Percentiles rank a stretch among this genome's conserved stretches.
Evolutionary conservation across 2,113 vertebrate genomes (phyloP).

Genomic region (Sinosuthora webbiana): DNA sequence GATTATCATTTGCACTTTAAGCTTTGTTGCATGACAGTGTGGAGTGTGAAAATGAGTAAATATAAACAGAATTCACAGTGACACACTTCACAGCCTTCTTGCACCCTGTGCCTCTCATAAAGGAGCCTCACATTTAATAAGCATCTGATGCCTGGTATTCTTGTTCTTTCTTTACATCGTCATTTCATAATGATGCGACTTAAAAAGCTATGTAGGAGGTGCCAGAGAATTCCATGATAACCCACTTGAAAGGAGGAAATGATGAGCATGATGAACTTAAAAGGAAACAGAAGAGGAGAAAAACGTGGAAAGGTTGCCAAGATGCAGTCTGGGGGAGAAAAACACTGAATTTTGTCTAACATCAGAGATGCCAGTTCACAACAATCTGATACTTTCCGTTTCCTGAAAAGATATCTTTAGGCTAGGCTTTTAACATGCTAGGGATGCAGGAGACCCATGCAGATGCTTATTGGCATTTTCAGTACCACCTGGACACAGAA

Average conservation of each 20-base stretch:
- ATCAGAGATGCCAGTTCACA: neutral
- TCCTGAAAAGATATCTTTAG: neutral
- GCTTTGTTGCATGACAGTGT: neutral
- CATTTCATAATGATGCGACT: neutral
- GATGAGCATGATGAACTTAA: neutral
- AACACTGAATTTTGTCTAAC: neutral
- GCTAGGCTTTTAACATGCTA: neutral
- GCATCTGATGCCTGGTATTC: neutral
- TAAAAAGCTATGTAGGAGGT: constrained; percentile 27
- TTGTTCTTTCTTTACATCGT: neutral
- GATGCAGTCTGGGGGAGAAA: neutral
- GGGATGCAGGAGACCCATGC: neutral
- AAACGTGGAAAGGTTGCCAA: neutral
- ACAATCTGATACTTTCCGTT: neutral
- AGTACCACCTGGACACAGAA: neutral
- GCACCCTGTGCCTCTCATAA: neutral
- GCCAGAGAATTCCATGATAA: constrained; percentile 15
- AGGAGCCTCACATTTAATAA: neutral
- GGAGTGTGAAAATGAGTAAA: neutral
- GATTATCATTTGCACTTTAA: neutral
- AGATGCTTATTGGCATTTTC: neutral
- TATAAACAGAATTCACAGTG: neutral
- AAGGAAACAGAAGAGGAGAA: neutral
- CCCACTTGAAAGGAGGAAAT: neutral
- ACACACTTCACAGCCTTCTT: neutral